Conservation (phyloP, 2,113 vertebrate species). For the Calyptommatus sinebrachiatus region DNA sequence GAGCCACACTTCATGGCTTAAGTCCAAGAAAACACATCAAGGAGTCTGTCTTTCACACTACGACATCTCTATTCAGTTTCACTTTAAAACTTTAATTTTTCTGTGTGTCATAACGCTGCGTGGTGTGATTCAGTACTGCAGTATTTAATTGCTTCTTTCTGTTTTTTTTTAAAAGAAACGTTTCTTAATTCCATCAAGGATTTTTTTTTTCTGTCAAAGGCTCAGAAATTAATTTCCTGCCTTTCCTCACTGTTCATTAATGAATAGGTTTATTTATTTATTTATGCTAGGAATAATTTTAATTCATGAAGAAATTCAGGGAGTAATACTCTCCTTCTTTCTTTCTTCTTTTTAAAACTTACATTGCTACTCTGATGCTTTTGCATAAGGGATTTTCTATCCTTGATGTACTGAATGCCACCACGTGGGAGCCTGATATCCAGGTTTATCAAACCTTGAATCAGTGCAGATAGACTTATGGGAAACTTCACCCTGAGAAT, state of each 20-base stretch:
- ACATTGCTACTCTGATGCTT: no score
- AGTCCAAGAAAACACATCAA: slow-evolving; percentile 47
- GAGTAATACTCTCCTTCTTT: no score
- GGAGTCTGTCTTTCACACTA: slow-evolving; percentile 13
- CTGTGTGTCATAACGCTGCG: slow-evolving; percentile 13
- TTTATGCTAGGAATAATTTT: no score
- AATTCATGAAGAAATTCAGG: no score
- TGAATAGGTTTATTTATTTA: no score
- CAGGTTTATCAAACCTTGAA: no score
- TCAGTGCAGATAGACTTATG: no score
- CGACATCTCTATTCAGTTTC: slow-evolving; percentile 47
- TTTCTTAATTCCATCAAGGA: neutral
- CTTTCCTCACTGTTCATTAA: neutral
- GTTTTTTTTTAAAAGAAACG: slow-evolving; percentile 31
- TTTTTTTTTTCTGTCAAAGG: neutral
- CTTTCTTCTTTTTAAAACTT: no score
- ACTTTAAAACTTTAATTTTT: slow-evolving; percentile 36
- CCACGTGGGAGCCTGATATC: no score
- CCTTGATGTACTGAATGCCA: no score
- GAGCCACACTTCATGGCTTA: slow-evolving; percentile 28
- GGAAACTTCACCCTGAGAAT: no score
- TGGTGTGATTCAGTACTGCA: neutral
- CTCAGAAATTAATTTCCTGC: neutral
- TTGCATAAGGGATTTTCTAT: no score
- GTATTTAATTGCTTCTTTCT: slow-evolving; percentile 37